Conservation (phyloP, 2,888 invertebrate species). For the Troides oblongomaculatus region DNA sequence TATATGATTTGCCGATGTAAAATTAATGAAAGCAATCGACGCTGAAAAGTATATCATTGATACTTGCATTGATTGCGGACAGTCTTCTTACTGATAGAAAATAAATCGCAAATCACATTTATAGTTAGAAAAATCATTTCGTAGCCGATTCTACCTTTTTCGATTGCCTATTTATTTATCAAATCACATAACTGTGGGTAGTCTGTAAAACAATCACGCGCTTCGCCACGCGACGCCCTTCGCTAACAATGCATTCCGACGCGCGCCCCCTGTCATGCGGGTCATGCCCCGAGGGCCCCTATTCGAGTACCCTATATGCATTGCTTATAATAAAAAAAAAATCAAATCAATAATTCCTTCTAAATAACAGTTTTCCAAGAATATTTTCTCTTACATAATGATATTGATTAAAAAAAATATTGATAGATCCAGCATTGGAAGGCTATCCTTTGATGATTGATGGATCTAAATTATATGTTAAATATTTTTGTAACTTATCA, state of each 20-base stretch:
- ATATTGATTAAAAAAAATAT: no score
- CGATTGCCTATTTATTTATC: constrained; percentile 18
- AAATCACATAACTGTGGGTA: constrained; percentile 17
- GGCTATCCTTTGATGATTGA: no score
- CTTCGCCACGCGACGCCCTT: constrained; percentile 37
- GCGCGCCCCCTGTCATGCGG: constrained; percentile 26
- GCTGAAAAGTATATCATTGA: no score
- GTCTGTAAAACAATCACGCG: constrained; percentile 34
- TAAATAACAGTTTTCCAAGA: neutral
- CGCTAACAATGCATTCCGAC: constrained; percentile 40
- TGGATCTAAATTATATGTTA: no score
- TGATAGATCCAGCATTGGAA: no score
- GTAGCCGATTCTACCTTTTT: neutral
- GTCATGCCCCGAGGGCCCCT: constrained; percentile 11
- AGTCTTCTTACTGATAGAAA: neutral
- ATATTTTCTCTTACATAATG: no score
- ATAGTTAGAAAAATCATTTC: neutral
- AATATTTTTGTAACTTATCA: no score
- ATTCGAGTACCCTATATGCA: constrained; percentile 5
- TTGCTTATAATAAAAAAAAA: neutral
- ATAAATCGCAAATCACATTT: neutral
- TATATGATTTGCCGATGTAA: no score
- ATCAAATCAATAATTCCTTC: neutral
- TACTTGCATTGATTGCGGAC: no score
- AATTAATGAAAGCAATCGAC: no score